phyloP scores from a whole-genome alignment of 2,888 invertebrate species.

The Platypus cylindrus region DNA sequence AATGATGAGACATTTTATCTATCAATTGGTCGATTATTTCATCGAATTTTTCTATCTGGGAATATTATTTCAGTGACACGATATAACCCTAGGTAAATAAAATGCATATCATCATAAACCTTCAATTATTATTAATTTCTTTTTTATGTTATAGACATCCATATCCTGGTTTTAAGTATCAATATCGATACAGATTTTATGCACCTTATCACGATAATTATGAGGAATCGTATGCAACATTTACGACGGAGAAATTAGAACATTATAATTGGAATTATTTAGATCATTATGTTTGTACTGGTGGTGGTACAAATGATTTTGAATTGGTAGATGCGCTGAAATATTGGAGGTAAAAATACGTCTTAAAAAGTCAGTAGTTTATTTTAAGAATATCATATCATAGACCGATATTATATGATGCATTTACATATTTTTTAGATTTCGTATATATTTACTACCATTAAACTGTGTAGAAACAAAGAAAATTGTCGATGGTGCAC shows the following conservation, averaged over 20 bases:
- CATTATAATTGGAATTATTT: conserved; percentile 97
- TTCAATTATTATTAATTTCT: conserved; percentile 2
- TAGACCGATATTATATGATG: not conserved
- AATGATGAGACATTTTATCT: conserved; percentile 63
- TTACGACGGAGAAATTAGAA: conserved; percentile 87
- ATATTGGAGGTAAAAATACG: conserved; percentile 35
- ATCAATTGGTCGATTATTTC: conserved; percentile 91
- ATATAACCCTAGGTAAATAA: conserved; percentile 73
- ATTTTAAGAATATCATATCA: too few species aligned
- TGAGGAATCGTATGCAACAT: conserved; percentile 88
- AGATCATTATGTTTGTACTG: conserved; percentile 91
- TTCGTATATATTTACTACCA: conserved; percentile 79
- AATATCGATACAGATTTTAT: conserved; percentile 84
- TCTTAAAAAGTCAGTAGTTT: too few species aligned
- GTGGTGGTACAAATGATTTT: conserved; percentile 84
- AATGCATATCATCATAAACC: conserved; percentile 3
- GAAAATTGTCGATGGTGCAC: conserved; percentile 60
- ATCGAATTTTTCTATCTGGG: conserved; percentile 73
- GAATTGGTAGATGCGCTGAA: conserved; percentile 66
- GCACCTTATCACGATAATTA: conserved; percentile 87
- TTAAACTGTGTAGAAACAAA: conserved; percentile 66
- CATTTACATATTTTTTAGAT: conserved; percentile 39
- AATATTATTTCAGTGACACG: conserved; percentile 88
- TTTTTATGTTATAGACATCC: conserved; percentile 59
- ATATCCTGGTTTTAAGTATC: conserved; percentile 83